phyloP scores from a whole-genome alignment of 1,140 invertebrate genomes.

The Chironomus striatipennis region DNA sequence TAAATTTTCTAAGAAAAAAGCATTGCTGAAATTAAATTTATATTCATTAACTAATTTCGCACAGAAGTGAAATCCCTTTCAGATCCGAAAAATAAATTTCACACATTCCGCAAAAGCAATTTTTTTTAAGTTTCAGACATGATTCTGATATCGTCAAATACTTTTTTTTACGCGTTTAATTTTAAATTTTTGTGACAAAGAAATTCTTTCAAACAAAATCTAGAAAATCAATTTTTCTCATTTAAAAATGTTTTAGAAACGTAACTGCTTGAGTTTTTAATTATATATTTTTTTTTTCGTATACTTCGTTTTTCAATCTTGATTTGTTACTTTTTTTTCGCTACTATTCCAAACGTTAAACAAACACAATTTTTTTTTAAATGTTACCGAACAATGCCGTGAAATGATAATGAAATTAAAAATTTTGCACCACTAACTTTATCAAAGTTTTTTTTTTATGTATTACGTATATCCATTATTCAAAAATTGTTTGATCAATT shows the following conservation, averaged over 20 bases:
- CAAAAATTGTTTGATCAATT: not conserved
- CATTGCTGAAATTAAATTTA: not conserved
- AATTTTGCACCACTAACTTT: not conserved
- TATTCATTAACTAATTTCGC: constrained; percentile 14
- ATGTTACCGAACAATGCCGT: not conserved
- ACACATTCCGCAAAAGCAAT: not conserved
- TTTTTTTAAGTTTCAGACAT: not conserved
- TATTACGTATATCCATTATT: not conserved
- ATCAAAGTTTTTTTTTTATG: not conserved
- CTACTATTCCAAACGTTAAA: too few relatives aligned
- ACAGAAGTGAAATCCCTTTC: not conserved
- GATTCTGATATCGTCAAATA: not conserved
- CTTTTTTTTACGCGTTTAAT: not conserved
- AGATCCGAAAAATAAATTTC: not conserved
- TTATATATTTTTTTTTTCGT: not conserved
- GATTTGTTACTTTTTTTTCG: not conserved
- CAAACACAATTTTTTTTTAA: too few relatives aligned
- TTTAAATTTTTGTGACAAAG: not conserved
- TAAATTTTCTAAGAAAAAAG: constrained; percentile 9
- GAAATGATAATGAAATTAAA: not conserved
- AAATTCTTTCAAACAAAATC: too few relatives aligned
- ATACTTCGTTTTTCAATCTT: not conserved
- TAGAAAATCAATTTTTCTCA: not conserved
- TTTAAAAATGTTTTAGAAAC: not conserved
- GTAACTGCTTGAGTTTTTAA: not conserved